Conservation (phyloP, 2,888 invertebrate species). For the Mimumesa dahlbomi region DNA sequence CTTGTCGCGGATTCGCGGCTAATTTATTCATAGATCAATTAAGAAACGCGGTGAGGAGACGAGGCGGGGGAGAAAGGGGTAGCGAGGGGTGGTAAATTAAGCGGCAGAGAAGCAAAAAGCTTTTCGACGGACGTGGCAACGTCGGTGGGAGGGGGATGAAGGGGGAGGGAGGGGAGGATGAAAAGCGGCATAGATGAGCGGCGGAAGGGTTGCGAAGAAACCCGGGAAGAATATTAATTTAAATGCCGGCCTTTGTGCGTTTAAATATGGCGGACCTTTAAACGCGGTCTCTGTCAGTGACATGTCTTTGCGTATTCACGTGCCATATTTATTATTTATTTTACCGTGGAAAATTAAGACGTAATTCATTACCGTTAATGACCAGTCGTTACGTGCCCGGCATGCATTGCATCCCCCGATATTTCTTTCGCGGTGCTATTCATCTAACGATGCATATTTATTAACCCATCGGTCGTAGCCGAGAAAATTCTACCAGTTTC, state of each 20-base stretch:
- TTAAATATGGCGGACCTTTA: slow-evolving; percentile 7
- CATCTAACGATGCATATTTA: too few species aligned
- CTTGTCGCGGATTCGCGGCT: slow-evolving; percentile 34
- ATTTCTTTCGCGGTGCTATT: neutral
- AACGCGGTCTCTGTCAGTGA: neutral
- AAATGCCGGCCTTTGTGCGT: slow-evolving; percentile 1
- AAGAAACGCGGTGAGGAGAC: slow-evolving; percentile 34
- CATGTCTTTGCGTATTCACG: neutral
- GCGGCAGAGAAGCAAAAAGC: slow-evolving; percentile 22
- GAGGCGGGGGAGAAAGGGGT: neutral
- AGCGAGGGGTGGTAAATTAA: slow-evolving; percentile 17
- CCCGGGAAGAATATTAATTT: slow-evolving; percentile 32
- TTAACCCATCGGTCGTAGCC: neutral
- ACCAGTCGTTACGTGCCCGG: neutral
- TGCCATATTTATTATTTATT: neutral
- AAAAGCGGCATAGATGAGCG: neutral
- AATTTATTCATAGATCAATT: slow-evolving; percentile 70
- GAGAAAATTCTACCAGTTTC: neutral
- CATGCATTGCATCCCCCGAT: neutral
- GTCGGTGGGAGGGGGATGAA: neutral
- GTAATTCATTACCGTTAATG: neutral
- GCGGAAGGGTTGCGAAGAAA: neutral
- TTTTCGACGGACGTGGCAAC: slow-evolving; percentile 7
- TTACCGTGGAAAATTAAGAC: neutral
- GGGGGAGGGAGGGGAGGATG: neutral